Percentiles rank a stretch among this genome's conserved stretches.
Conservation (phyloP, 2,113 vertebrate genomes). For the Anthoscopus minutus region DNA sequence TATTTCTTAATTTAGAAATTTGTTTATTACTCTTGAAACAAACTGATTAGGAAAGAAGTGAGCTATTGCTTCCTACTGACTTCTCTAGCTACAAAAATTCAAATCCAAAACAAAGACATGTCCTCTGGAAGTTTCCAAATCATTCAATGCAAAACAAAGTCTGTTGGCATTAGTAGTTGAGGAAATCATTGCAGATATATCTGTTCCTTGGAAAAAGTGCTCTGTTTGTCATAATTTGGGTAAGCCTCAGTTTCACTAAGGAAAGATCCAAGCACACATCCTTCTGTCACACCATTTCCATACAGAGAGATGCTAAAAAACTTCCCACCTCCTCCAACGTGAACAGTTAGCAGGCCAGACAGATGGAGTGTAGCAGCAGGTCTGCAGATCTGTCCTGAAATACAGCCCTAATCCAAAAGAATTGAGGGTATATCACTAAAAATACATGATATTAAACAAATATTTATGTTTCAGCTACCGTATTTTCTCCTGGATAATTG, state of each 20-base stretch:
- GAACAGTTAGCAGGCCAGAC: background rate
- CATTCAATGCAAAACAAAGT: background rate
- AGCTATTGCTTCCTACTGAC: background rate
- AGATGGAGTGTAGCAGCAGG: background rate
- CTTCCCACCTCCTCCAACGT: accelerated
- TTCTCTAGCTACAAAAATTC: background rate
- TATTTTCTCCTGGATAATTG: conserved; percentile 11
- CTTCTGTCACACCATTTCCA: background rate
- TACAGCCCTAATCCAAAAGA: background rate
- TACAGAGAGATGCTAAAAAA: background rate
- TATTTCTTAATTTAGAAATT: background rate
- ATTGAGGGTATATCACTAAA: background rate
- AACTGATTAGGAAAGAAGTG: background rate
- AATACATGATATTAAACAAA: conserved; percentile 27
- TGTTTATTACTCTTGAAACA: background rate
- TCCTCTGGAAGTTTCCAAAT: background rate
- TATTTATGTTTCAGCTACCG: background rate
- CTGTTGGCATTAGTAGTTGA: background rate
- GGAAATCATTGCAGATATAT: background rate
- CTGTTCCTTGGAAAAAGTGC: background rate
- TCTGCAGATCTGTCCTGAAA: background rate
- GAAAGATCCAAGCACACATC: background rate
- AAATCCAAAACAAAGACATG: background rate
- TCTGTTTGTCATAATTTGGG: background rate
- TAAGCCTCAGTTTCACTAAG: background rate